These are phyloP conservation scores for Oikopleura dioica DNA, from an alignment of 23 tunicate genomes.

Conservation along the genomic window DNA sequence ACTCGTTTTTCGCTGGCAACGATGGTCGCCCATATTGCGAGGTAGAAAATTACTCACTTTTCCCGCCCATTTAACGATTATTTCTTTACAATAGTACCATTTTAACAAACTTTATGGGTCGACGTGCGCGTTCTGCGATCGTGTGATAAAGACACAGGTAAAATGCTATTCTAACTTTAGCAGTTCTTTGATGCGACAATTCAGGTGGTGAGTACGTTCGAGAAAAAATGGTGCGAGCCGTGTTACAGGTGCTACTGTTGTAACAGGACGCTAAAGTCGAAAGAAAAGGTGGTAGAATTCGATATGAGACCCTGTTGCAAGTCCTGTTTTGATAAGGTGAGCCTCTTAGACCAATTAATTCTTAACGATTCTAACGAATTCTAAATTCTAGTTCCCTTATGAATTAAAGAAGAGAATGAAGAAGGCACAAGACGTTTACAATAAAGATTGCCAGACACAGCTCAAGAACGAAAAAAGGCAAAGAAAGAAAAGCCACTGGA, in stretches of 20 bases:
- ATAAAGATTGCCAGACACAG: background rate
- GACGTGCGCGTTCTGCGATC: conserved; percentile 78
- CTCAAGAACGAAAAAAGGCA: background rate
- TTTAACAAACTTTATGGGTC: conserved; percentile 90
- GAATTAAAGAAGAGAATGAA: background rate
- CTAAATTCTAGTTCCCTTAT: background rate
- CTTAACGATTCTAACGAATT: too few species aligned
- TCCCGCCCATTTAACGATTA: too few species aligned
- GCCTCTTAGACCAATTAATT: too few species aligned
- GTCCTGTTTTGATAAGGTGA: conserved; percentile 81
- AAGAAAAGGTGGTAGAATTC: conserved; percentile 46
- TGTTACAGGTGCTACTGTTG: conserved; percentile 5
- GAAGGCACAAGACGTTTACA: background rate
- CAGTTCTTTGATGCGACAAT: too few species aligned
- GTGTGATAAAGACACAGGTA: conserved; percentile 37
- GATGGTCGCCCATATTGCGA: conserved; percentile 86
- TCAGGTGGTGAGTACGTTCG: background rate
- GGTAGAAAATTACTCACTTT: too few species aligned
- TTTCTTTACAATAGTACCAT: too few species aligned
- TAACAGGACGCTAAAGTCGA: background rate
- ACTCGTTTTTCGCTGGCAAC: conserved; percentile 54
- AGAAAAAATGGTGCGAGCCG: background rate
- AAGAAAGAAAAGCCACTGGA: too few species aligned
- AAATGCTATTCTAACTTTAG: too few species aligned
- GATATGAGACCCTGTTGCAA: conserved; percentile 98